phyloP scores from a whole-genome alignment of 2,113 vertebrate genomes.

The Raphicerus campestris region DNA sequence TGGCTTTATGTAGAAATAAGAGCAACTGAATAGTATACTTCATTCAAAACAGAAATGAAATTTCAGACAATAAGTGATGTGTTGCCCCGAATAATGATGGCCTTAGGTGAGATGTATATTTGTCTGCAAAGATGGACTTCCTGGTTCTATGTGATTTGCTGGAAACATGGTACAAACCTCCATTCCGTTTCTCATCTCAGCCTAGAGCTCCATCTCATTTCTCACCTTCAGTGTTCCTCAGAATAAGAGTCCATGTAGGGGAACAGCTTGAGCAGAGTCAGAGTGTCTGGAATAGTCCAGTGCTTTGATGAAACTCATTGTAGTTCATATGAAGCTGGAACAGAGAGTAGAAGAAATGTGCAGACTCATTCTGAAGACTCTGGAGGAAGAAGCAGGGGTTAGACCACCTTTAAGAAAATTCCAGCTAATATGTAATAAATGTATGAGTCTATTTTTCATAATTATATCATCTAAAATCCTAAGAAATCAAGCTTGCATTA shows the following conservation, averaged over 20 bases:
- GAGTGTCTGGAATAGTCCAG: neutral
- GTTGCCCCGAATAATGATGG: rapidly evolving
- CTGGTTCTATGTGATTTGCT: neutral
- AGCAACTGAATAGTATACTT: neutral
- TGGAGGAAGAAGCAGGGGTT: neutral
- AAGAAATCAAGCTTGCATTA: neutral
- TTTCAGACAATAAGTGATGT: neutral
- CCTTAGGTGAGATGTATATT: neutral
- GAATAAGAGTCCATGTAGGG: neutral
- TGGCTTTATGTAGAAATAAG: neutral
- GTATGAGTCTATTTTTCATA: neutral
- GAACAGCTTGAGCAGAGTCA: neutral
- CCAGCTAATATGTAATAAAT: neutral
- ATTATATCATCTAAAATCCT: neutral
- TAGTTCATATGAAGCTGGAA: neutral
- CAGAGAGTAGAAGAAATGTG: neutral
- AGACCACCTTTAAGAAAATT: neutral
- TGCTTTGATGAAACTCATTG: neutral
- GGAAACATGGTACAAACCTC: neutral
- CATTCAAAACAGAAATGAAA: slow-evolving; percentile 5
- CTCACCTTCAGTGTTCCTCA: neutral
- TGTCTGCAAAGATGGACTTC: neutral
- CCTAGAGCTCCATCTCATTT: neutral
- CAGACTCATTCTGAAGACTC: neutral
- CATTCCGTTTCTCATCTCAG: neutral